Evolutionary conservation across 2,797 vertebrate genomes (phyloP).

Genomic region (Myoxocephalus aenaeus): DNA sequence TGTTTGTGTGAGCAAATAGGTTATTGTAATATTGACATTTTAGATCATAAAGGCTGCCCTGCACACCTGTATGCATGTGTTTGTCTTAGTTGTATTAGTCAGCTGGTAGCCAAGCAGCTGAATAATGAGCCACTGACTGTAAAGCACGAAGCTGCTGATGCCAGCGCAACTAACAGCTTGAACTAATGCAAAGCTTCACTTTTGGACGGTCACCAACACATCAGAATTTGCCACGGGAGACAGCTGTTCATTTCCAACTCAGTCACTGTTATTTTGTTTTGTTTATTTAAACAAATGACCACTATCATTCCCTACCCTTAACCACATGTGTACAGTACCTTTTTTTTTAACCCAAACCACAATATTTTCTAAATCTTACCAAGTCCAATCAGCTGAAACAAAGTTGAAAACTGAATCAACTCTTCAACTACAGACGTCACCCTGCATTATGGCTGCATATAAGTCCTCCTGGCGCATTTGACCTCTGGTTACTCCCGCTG

Average conservation of each 20-base stretch:
- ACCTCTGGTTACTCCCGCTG: constrained; percentile 51
- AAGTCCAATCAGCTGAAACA: neutral
- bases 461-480: constrained; percentile 52
- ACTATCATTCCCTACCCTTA: neutral
- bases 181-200: neutral
- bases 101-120: constrained; percentile 1
- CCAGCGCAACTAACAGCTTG: neutral
- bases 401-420: constrained; percentile 27
- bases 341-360: neutral
- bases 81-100: neutral
- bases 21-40: neutral
- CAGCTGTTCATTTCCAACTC: neutral
- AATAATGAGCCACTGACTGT: neutral
- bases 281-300: too few relatives aligned
- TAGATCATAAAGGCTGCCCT: neutral
- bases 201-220: neutral
- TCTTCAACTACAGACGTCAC: constrained; percentile 31
- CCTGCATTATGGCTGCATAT: constrained; percentile 11
- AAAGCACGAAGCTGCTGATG: neutral
- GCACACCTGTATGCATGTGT: neutral
- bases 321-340: neutral
- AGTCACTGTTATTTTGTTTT: too few relatives aligned
- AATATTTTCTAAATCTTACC: neutral
- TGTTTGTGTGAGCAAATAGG: neutral
- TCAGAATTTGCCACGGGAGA: neutral